Evolutionary conservation across 1,140 invertebrate species (phyloP).

Genomic region (Penaeus chinensis): DNA sequence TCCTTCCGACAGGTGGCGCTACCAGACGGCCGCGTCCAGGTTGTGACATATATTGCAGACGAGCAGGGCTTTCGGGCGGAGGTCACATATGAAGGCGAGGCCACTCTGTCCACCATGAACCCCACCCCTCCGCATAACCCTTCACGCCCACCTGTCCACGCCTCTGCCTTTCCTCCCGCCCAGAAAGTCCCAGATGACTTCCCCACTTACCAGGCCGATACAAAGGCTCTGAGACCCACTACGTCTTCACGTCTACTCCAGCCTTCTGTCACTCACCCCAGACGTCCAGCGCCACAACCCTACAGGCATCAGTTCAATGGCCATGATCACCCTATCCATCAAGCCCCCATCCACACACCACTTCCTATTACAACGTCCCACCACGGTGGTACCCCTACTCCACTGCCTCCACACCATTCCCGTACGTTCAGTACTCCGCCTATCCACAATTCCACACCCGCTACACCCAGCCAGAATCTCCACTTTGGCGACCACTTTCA

Average conservation of each 20-base stretch:
- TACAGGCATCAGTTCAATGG: neutral
- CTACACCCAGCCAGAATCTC: slow-evolving; percentile 17
- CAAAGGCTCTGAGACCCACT: no score
- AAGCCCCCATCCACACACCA: neutral
- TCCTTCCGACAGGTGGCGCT: slow-evolving; percentile 54
- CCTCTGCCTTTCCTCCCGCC: neutral
- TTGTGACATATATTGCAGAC: slow-evolving; percentile 67
- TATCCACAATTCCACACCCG: neutral
- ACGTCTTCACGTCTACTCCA: no score
- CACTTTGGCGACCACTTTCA: slow-evolving; percentile 27
- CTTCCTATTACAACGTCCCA: no score
- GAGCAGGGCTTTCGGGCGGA: slow-evolving; percentile 66
- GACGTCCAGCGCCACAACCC: neutral
- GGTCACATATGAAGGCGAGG: slow-evolving; percentile 64
- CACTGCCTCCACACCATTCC: neutral
- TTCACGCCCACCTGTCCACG: neutral
- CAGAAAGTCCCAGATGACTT: neutral
- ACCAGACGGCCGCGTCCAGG: slow-evolving; percentile 63
- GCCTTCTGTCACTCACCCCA: no score
- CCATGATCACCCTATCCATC: neutral
- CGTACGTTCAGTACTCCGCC: neutral
- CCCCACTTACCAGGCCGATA: neutral
- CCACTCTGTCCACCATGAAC: neutral
- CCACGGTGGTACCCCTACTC: neutral
- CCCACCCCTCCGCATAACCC: neutral